phyloP scores from a whole-genome alignment of 2,113 vertebrate genomes.

The Pyrgilauda ruficollis region DNA sequence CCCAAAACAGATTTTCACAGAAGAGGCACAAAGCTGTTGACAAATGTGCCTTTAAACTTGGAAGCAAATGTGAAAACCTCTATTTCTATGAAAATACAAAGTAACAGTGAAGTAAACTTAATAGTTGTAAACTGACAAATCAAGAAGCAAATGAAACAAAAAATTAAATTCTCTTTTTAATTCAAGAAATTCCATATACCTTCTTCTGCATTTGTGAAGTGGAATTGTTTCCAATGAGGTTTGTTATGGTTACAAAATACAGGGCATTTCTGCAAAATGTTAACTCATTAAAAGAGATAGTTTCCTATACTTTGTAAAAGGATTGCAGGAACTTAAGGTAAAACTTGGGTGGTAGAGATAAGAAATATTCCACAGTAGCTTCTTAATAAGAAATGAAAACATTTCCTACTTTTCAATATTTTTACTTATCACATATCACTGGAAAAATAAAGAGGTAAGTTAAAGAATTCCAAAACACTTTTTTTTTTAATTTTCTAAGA shows the following conservation, averaged over 20 bases:
- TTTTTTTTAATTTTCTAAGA: background rate
- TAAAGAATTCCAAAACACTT: background rate
- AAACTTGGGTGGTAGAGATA: background rate
- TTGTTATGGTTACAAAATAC: slow-evolving; percentile 30
- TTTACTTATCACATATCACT: background rate
- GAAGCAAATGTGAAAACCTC: background rate
- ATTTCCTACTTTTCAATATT: background rate
- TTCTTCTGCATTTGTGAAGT: background rate
- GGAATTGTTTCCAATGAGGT: slow-evolving; percentile 37
- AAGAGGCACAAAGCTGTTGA: background rate
- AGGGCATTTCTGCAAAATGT: slow-evolving; percentile 14
- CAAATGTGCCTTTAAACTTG: background rate
- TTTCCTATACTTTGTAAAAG: background rate
- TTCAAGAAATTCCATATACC: background rate
- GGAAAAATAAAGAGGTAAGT: background rate
- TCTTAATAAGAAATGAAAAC: slow-evolving; percentile 17
- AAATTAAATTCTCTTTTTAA: background rate
- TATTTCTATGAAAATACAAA: background rate
- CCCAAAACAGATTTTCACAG: background rate
- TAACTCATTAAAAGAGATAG: background rate
- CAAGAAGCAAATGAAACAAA: background rate
- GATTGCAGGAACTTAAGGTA: background rate
- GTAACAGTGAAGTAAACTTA: background rate
- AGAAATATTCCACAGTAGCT: background rate
- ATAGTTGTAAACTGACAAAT: background rate